These are phyloP conservation scores for Brevipalpus yothersi DNA, from an alignment of 1,140 invertebrate species.

Conservation along the genomic window DNA sequence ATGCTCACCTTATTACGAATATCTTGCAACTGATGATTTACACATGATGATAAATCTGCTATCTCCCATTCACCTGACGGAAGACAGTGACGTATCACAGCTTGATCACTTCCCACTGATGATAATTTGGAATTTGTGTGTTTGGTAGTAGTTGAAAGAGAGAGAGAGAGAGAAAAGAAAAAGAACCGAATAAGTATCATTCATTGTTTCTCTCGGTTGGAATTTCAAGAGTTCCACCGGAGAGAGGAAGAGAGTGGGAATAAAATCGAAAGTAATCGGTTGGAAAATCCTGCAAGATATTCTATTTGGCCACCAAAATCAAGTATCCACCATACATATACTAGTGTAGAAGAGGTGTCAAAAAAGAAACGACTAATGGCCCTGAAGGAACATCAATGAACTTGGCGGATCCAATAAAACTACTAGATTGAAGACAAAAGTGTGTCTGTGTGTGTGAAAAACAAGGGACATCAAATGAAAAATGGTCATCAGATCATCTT, in stretches of 20 bases:
- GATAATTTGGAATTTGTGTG: background rate
- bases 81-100: background rate
- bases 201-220: too few relatives aligned
- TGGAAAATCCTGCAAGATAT: background rate
- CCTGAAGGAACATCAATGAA: background rate
- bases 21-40: background rate
- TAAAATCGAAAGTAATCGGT: too few relatives aligned
- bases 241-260: too few relatives aligned
- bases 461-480: background rate
- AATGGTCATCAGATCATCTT: background rate
- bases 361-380: background rate
- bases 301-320: background rate
- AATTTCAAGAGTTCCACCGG: too few relatives aligned
- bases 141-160: background rate
- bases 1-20: background rate
- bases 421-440: background rate
- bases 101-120: background rate
- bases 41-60: background rate
- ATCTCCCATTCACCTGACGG: background rate
- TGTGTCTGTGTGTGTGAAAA: background rate
- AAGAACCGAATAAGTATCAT: background rate
- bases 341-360: background rate
- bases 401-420: background rate
- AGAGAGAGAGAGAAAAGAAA: background rate
- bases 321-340: background rate